Percentiles rank a stretch among this genome's conserved stretches.
phyloP scores from a whole-genome alignment of 1,140 invertebrate species.

The Sesamia nonagrioides region DNA sequence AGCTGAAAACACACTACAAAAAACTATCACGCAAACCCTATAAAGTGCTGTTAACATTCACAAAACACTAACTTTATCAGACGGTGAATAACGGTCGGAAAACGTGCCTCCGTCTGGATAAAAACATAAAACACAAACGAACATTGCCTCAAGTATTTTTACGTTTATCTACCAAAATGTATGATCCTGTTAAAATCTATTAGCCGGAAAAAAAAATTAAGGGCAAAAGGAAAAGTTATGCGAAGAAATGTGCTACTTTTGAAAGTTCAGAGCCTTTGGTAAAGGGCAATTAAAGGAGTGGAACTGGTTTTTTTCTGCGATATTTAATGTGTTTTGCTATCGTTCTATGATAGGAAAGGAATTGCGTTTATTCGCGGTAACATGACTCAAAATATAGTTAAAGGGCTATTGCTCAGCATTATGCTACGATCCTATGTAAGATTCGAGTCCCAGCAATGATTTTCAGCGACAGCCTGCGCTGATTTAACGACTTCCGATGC shows the following conservation, averaged over 20 bases:
- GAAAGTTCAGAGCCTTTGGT: constrained; percentile 22
- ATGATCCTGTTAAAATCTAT: constrained; percentile 51
- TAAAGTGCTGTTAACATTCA: background rate
- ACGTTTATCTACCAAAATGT: constrained; percentile 29
- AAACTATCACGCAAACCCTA: background rate
- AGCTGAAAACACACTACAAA: background rate
- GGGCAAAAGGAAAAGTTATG: background rate
- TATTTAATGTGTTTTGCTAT: background rate
- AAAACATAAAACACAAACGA: constrained; percentile 25
- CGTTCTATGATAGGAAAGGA: too few relatives aligned
- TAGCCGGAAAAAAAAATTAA: constrained; percentile 47
- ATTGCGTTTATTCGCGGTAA: too few relatives aligned
- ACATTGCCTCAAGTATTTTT: constrained; percentile 14
- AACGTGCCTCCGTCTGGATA: constrained; percentile 11
- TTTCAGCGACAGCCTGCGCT: too few relatives aligned
- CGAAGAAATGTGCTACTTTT: constrained; percentile 4
- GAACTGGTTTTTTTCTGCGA: background rate
- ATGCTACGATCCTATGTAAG: too few relatives aligned
- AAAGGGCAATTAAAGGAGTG: constrained; percentile 6
- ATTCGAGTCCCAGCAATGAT: too few relatives aligned
- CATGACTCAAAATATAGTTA: too few relatives aligned
- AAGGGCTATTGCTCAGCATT: too few relatives aligned
- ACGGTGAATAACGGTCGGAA: background rate
- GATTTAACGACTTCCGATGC: too few relatives aligned
- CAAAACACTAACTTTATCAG: background rate